These are phyloP conservation scores for Bradypodion pumilum DNA, from an alignment of 2,797 vertebrate species.

Conservation along the genomic window DNA sequence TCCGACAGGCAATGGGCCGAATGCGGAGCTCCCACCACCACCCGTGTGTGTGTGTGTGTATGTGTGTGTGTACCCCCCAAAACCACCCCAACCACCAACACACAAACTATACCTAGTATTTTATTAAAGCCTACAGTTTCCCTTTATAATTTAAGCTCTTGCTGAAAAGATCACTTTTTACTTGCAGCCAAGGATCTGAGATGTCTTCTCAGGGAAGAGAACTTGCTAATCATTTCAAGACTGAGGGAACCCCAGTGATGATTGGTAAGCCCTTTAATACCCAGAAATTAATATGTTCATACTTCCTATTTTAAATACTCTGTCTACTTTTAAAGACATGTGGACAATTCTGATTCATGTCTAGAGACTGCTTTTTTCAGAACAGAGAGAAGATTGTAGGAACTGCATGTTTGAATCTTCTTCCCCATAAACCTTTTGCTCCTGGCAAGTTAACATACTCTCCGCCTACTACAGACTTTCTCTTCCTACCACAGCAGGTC, in stretches of 20 bases:
- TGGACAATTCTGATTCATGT: not conserved
- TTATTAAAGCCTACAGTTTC: not conserved
- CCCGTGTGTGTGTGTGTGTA: too few species aligned
- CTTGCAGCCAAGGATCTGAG: slow-evolving; percentile 88
- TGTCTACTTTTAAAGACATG: not conserved
- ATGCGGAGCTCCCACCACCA: too few species aligned
- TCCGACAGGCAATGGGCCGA: too few species aligned
- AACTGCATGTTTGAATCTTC: not conserved
- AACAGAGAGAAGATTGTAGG: not conserved
- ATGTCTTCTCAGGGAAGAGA: slow-evolving; percentile 89
- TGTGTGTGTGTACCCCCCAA: too few species aligned
- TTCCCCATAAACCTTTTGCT: not conserved
- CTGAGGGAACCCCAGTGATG: slow-evolving; percentile 94
- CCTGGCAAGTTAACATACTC: not conserved
- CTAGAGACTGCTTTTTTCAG: not conserved
- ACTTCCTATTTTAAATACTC: not conserved
- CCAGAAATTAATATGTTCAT: not conserved
- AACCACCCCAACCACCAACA: too few species aligned
- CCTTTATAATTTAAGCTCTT: too few species aligned
- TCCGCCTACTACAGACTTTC: not conserved
- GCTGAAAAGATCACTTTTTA: slow-evolving; percentile 30
- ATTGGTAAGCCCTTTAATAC: slow-evolving; percentile 81
- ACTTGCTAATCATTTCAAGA: slow-evolving; percentile 90
- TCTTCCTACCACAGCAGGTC: too few species aligned
- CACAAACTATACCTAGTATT: too few species aligned